Evolutionary conservation across 2,797 vertebrate species (phyloP).

Genomic region (Todus mexicanus): DNA sequence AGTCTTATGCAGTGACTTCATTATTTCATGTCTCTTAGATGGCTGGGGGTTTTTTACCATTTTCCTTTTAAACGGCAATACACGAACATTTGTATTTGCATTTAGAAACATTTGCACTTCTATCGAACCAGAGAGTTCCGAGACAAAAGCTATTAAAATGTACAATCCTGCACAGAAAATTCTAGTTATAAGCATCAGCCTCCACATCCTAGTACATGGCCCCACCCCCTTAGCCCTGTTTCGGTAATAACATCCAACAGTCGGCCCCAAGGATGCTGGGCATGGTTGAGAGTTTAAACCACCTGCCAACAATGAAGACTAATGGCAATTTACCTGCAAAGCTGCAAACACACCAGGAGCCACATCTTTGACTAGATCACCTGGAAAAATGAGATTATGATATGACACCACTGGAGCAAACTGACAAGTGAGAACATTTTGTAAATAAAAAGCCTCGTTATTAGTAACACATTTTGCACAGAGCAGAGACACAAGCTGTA

Average conservation of each 20-base stretch:
- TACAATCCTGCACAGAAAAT: background rate
- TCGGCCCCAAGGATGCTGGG: background rate
- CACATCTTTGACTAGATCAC: background rate
- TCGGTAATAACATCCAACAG: background rate
- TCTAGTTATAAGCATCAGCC: background rate
- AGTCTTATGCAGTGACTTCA: background rate
- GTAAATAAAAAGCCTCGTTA: background rate
- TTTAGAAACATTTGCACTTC: background rate
- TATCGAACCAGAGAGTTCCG: background rate
- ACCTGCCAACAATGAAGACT: background rate
- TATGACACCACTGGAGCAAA: background rate
- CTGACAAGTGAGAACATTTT: background rate
- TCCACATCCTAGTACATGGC: background rate
- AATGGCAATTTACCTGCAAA: background rate
- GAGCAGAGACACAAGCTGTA: background rate
- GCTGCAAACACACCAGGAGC: background rate
- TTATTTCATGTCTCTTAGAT: background rate
- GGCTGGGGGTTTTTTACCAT: background rate
- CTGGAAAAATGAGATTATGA: background rate
- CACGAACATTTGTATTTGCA: background rate
- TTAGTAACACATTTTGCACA: background rate
- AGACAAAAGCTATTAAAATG: background rate
- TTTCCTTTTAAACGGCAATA: background rate
- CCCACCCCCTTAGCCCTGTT: background rate
- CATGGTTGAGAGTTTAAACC: background rate